Conservation (phyloP, 2,797 vertebrate species). For the Perodicticus potto region DNA sequence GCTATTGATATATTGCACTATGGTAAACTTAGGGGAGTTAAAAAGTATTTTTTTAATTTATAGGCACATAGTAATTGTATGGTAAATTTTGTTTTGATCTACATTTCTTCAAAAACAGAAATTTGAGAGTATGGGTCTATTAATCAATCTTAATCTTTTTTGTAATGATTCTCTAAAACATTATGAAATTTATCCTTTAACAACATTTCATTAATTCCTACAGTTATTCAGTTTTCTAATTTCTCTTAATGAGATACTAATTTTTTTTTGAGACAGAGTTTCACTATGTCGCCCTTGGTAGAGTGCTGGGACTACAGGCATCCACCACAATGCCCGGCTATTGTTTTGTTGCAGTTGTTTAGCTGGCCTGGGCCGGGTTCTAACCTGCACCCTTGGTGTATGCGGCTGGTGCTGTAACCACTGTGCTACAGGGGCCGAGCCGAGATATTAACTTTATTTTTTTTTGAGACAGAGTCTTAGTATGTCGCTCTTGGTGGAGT, state of each 20-base stretch:
- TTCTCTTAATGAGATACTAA: neutral
- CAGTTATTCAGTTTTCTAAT: slow-evolving; percentile 2
- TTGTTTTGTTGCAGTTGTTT: no score
- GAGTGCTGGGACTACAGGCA: no score
- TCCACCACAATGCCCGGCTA: no score
- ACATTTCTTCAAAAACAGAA: slow-evolving; percentile 52
- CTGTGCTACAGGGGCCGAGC: no score
- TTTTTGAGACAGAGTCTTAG: no score
- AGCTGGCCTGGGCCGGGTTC: no score
- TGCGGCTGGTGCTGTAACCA: no score
- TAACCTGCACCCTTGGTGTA: no score
- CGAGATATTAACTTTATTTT: no score
- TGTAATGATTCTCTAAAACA: neutral
- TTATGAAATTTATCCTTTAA: slow-evolving; percentile 17
- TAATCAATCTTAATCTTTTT: slow-evolving; percentile 2
- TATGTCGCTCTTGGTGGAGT: no score
- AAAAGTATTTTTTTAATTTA: neutral
- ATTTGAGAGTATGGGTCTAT: neutral
- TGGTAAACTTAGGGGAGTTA: neutral
- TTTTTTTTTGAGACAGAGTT: no score
- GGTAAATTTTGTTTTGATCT: slow-evolving; percentile 73
- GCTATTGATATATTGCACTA: neutral
- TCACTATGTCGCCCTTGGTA: no score
- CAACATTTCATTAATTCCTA: slow-evolving; percentile 46
- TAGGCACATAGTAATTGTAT: neutral